Conservation (phyloP, 2,113 vertebrate species). For the Mola mola region DNA sequence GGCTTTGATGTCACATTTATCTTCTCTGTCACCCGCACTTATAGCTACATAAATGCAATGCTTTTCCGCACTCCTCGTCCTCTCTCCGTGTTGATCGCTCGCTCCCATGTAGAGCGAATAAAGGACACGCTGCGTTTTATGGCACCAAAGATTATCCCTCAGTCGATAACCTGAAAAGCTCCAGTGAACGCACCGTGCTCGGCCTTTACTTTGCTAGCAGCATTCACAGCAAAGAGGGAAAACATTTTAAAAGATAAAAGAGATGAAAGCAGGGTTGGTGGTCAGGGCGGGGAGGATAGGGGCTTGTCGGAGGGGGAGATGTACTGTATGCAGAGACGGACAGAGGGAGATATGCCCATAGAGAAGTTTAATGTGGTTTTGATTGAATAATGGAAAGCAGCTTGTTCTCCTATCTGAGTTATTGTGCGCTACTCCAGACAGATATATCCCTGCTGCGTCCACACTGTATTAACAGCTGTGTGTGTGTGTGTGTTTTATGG, state of each 20-base stretch:
- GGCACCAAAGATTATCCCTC: slow-evolving; percentile 7
- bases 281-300: not conserved
- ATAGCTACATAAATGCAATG: slow-evolving; percentile 49
- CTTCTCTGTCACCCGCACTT: slow-evolving; percentile 54
- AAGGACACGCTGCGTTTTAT: slow-evolving; percentile 22
- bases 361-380: slow-evolving; percentile 48
- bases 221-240: not conserved
- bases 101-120: slow-evolving; percentile 7
- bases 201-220: slow-evolving; percentile 10
- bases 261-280: slow-evolving; percentile 2
- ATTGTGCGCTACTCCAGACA: slow-evolving; percentile 27
- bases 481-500: slow-evolving; percentile 43
- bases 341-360: not conserved
- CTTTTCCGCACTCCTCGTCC: slow-evolving; percentile 10
- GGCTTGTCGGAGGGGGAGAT: not conserved
- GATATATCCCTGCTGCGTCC: slow-evolving; percentile 44
- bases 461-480: slow-evolving; percentile 20
- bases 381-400: slow-evolving; percentile 47
- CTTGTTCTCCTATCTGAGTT: slow-evolving; percentile 23
- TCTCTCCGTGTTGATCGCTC: not conserved
- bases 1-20: slow-evolving; percentile 61
- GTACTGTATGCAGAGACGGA: not conserved
- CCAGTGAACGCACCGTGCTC: too few species aligned
- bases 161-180: slow-evolving; percentile 38
- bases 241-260: slow-evolving; percentile 3